A percentile compares a stretch with the other conserved stretches of the same genome.
Conservation (phyloP, 2,888 invertebrate species). For the Mimas tiliae region DNA sequence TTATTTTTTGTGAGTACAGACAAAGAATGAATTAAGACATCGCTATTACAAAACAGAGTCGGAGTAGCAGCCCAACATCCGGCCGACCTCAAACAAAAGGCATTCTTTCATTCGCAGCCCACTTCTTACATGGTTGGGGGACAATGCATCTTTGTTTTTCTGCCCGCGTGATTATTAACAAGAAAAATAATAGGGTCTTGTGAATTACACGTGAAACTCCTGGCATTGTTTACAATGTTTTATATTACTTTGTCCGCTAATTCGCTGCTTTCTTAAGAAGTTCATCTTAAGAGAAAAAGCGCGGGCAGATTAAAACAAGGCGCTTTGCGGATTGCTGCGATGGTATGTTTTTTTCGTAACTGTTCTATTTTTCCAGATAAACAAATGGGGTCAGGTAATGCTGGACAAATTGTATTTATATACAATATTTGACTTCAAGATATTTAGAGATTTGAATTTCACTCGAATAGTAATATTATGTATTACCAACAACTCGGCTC, state of each 20-base stretch:
- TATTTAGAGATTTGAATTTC: no score
- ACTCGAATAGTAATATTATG: no score
- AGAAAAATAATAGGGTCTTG: constrained; percentile 49
- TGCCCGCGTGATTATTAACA: constrained; percentile 58
- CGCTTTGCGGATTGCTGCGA: constrained; percentile 7
- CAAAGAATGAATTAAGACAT: constrained; percentile 23
- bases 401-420: background rate
- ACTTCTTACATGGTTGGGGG: constrained; percentile 58
- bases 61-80: constrained; percentile 32
- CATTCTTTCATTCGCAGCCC: constrained; percentile 57
- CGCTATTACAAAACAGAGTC: constrained; percentile 27
- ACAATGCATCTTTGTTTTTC: constrained; percentile 65
- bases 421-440: background rate
- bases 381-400: background rate
- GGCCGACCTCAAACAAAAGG: constrained; percentile 61
- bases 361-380: constrained; percentile 5
- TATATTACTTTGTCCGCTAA: constrained; percentile 26
- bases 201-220: constrained; percentile 45
- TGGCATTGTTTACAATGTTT: constrained; percentile 31
- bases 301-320: constrained; percentile 14
- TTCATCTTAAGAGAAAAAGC: constrained; percentile 20
- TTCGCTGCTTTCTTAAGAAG: constrained; percentile 21
- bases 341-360: background rate
- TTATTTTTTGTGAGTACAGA: background rate
- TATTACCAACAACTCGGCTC: no score